These are phyloP conservation scores for Amphimallon solstitiale DNA, from an alignment of 2,888 invertebrate genomes.

Conservation along the genomic window DNA sequence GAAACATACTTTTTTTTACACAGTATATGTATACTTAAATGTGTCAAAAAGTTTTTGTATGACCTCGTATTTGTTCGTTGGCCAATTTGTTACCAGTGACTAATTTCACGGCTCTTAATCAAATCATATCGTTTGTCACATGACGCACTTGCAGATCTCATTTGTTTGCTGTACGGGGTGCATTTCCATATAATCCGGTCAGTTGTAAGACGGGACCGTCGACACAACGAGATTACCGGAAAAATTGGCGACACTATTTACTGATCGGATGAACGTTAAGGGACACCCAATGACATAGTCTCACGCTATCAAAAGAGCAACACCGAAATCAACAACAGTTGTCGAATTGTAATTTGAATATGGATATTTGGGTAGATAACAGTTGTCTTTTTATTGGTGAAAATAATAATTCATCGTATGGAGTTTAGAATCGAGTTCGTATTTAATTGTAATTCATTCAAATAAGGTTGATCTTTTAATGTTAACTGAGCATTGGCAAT, in stretches of 20 bases:
- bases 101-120: conserved; percentile 35
- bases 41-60: too few relatives aligned
- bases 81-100: conserved; percentile 1
- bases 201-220: conserved; percentile 47
- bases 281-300: conserved; percentile 41
- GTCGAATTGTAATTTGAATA: background rate
- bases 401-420: too few relatives aligned
- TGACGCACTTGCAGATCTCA: conserved; percentile 39
- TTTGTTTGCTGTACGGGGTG: conserved; percentile 45
- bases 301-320: conserved; percentile 36
- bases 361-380: too few relatives aligned
- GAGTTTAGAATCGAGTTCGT: too few relatives aligned
- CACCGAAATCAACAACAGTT: conserved; percentile 9
- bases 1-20: too few relatives aligned
- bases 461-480: too few relatives aligned
- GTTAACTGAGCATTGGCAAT: too few relatives aligned
- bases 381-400: too few relatives aligned
- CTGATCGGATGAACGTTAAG: conserved; percentile 53
- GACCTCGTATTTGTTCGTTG: too few relatives aligned
- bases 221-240: conserved; percentile 52
- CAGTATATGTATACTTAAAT: too few relatives aligned
- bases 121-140: conserved; percentile 41
- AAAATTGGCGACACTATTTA: conserved; percentile 55
- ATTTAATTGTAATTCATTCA: too few relatives aligned
- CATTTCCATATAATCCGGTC: conserved; percentile 57